These are phyloP conservation scores for Stegophylla sp. DNA, from an alignment of 2,888 invertebrate species.

Conservation along the genomic window DNA sequence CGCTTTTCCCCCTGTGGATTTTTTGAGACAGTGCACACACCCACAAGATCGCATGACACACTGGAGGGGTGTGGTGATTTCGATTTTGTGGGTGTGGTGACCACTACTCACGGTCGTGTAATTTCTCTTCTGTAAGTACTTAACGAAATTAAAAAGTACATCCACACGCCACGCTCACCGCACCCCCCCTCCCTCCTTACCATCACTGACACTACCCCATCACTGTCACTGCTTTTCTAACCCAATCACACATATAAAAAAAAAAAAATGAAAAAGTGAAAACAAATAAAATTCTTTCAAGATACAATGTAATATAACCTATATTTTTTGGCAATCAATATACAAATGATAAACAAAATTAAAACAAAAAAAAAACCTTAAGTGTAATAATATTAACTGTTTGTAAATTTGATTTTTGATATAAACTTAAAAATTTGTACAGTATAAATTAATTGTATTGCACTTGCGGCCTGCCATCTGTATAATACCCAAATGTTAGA, in stretches of 20 bases:
- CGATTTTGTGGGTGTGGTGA: slow-evolving; percentile 38
- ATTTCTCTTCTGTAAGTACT: slow-evolving; percentile 1
- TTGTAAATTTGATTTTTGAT: slow-evolving; percentile 22
- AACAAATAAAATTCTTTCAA: background rate
- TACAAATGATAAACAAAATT: slow-evolving; percentile 50
- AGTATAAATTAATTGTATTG: slow-evolving; percentile 54
- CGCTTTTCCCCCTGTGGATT: too few relatives aligned
- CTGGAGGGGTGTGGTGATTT: slow-evolving; percentile 3
- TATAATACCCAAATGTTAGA: slow-evolving; percentile 30
- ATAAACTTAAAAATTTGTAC: slow-evolving; percentile 21
- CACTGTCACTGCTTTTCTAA: background rate
- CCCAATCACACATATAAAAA: background rate
- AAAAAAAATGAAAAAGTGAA: background rate
- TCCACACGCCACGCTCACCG: too few relatives aligned
- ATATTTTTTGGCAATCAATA: slow-evolving; percentile 55
- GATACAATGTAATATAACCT: slow-evolving; percentile 26
- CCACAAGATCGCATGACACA: background rate
- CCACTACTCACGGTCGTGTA: background rate
- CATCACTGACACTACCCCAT: background rate
- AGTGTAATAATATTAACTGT: slow-evolving; percentile 38
- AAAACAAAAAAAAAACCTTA: slow-evolving; percentile 18
- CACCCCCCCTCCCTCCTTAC: background rate
- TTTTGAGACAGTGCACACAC: too few relatives aligned
- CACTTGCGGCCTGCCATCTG: slow-evolving; percentile 54
- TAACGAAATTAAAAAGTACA: slow-evolving; percentile 48